These are phyloP conservation scores for Trissoscelio sp. DNA, from an alignment of 2,888 invertebrate genomes.

Conservation along the genomic window DNA sequence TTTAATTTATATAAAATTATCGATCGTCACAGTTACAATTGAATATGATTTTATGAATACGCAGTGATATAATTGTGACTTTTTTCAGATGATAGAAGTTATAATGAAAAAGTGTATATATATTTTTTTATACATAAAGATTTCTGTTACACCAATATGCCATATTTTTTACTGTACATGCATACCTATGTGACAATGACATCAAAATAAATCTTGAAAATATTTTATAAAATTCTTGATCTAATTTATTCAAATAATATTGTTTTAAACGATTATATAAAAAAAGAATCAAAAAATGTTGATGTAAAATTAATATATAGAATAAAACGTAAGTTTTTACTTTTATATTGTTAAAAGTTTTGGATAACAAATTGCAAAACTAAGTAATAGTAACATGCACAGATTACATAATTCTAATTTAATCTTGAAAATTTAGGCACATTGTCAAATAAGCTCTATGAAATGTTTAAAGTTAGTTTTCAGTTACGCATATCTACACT, in stretches of 20 bases:
- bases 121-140: constrained; percentile 9
- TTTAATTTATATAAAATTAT: constrained; percentile 19
- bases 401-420: no score
- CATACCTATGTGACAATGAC: constrained; percentile 29
- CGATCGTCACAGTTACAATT: constrained; percentile 40
- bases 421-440: constrained; percentile 1
- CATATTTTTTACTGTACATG: constrained; percentile 41
- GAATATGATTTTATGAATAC: constrained; percentile 30
- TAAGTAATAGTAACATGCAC: no score
- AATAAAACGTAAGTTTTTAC: not conserved
- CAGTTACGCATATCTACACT: constrained; percentile 41
- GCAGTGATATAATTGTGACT: not conserved
- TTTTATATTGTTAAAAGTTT: no score
- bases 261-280: not conserved
- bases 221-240: not conserved
- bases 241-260: not conserved
- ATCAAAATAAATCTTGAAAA: not conserved
- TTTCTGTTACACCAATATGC: constrained; percentile 32
- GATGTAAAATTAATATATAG: not conserved
- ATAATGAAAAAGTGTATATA: constrained; percentile 29
- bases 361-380: no score
- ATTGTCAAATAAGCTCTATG: constrained; percentile 15
- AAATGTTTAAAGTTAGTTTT: constrained; percentile 15
- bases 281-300: not conserved
- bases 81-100: constrained; percentile 9